Evolutionary conservation across 2,888 invertebrate genomes (phyloP), one percentile per base, ranked within the genome.

Genomic region (Rambutsinella grinnellia): DNA sequence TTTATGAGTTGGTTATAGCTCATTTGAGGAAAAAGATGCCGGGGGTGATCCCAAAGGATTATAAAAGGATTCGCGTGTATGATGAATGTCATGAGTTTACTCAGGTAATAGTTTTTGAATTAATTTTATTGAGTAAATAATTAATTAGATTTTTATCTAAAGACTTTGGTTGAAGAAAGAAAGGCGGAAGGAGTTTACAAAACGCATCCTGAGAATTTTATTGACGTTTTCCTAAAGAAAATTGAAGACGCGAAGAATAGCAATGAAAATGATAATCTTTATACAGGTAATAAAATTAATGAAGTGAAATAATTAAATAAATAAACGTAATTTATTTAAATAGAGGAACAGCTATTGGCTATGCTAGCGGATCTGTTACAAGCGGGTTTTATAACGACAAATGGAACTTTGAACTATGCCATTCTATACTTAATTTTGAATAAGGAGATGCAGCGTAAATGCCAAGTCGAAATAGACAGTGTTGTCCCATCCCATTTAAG

Each of bases 191-290:
- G 79, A 6, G n/a, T 15, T 0, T 79, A 74, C 23, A 47, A 56
- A 27, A 56, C 56, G 0, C 63, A 72, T 15, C 79, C 79, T 1
- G 65, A 76, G 44, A 79, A 72, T 51, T 79, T 77, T 17, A 70
- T 79, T 23, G 79, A 79, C 56, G 65, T 76, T 1, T 79, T 77
- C 57, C 53, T 79, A 1, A 54, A 77, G 26, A 79, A 79, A 54
- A 79, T 79, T 61, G 66, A 79, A 0, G 76, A n/a, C n/a, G n/a
- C n/a, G n/a, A n/a, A n/a, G n/a, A n/a, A 36, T 8, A 36, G 13
- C 36, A 21, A 53, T 2, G 63, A 60, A 8, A 60, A 61, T 60
- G 66, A 63, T 71, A 61, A 6, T 8, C 5, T 63, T 27, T 63
- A 63, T 21, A 63, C 63, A 17, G 62, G 62, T 62, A 17, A 47